These are phyloP conservation scores for Ardeotis arabs DNA, from an alignment of 2,113 vertebrate species.

Conservation along the genomic window DNA sequence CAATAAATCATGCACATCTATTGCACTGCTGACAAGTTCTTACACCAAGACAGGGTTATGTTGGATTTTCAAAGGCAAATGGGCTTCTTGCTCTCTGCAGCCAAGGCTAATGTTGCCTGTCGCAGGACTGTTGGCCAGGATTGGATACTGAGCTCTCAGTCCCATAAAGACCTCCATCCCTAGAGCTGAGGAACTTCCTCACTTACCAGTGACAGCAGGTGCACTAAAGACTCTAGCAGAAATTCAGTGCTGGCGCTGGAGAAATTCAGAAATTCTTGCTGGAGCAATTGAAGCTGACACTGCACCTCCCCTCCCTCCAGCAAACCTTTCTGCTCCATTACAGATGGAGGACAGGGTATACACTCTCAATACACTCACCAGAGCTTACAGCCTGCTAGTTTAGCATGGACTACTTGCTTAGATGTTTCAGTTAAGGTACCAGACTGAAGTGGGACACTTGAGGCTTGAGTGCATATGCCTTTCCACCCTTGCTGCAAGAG, in stretches of 20 bases:
- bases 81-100: background rate
- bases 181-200: background rate
- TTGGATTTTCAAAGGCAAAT: background rate
- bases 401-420: background rate
- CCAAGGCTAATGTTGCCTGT: background rate
- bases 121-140: background rate
- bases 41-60: background rate
- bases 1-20: background rate
- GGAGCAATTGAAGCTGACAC: background rate
- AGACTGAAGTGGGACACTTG: background rate
- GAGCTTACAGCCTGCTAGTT: background rate
- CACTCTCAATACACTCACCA: background rate
- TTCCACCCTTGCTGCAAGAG: background rate
- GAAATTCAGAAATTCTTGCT: background rate
- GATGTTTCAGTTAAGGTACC: background rate
- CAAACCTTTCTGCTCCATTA: background rate
- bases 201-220: background rate
- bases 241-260: background rate
- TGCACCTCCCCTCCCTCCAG: background rate
- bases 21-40: background rate
- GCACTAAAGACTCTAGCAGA: background rate
- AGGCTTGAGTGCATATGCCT: fast-evolving
- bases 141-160: background rate
- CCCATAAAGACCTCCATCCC: background rate
- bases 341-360: background rate